Base-by-base conservation (phyloP, 2,888 invertebrate genomes). In the Brachynemurus nebulosus region DNA sequence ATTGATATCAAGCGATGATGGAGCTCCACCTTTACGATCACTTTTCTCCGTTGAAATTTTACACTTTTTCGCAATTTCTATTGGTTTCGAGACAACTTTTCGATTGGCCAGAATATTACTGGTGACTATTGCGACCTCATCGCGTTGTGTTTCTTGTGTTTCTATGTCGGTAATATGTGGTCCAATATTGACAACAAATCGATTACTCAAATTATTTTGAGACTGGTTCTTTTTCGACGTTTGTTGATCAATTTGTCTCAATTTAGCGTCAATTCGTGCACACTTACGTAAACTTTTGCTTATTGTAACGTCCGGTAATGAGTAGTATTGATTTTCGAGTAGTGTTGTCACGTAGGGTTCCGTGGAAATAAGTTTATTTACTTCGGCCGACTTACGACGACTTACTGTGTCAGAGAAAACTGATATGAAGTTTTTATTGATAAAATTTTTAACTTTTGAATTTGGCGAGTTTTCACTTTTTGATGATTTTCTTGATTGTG, bases 261-360 rank as follows among this genome's bases (percentile, higher is more conserved):
- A 60, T 58, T 80, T 80, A 45, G 76, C 74, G 59, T 82, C 81
- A 54, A 81, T 81, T 51, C 74, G 72, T 58, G 81, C 81, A 46
- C 76, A 80, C 56, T 77, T 78, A 54, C 77, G 72, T 48, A 81
- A 68, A 57, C 76, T 78, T 58, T 78, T 78, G 47, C 79, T 74
- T 18, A 77, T 75, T 45, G 77, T 76, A 38, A 80, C 76, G 59
- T 81, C 80, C 7, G 81, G 81, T 49, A 81, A 63, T 17, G 80
- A 80, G 60, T 76, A 74, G 55, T 78, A 82, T 58, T 80, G 78
- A 59, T 80, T 80, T 59, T 78, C 76, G 48, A 69, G 66, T 48
- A 77, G 60, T 21, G 71, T 69, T 38, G 39, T 47, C 37, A 23
- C 45, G 45, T 27, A 46, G 9, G 42, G 21, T 43, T 46, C 46